Base-by-base conservation (phyloP, 2,888 invertebrate genomes). In the Frankliniella intonsa region DNA sequence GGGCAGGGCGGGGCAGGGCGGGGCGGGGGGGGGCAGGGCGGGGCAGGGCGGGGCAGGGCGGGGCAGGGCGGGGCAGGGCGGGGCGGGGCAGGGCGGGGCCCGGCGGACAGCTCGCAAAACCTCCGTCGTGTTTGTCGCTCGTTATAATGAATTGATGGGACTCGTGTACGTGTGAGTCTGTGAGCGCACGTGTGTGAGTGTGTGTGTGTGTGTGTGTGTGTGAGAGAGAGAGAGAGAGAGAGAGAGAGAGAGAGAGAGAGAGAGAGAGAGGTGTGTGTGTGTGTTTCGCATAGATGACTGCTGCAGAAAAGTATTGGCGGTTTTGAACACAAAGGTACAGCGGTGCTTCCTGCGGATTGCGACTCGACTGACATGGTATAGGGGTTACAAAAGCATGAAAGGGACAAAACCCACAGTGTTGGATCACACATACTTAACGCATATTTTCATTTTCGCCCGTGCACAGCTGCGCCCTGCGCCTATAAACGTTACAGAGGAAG, bases 71-170 rank as follows among this genome's bases (percentile, higher is more conserved):
- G 69, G n/a, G 14, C 10, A 14, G 14, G 14, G 65, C 7, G 65
- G 65, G 65, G 19, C n/a, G 69, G 22, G 22, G 7, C 19, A 25
- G 25, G 69, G 69, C 69, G 69, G 69, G 69, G 22, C 69, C 22
- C 22, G 25, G 69, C 69, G 69, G 69, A 76, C 69, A 76, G 69
- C 69, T 76, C 69, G 69, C 69, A 76, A 76, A 76, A 76, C 22
- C 69, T 22, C 69, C 69, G 69, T 22, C 69, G 69, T 22, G 69
- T 76, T 76, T 76, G 69, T 76, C 69, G 69, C 69, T 76, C 69
- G 69, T 76, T 76, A 76, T n/a, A 22, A 25, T 76, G 69, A 76
- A 76, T 76, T 76, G 69, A 76, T 76, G 69, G 69, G 69, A 22
- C 69, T 38, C 38, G 38, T 38, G 38, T 38, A 55, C 55, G 55